These are phyloP conservation scores for crab-eating macaque (Macaca fascicularis) DNA, from an alignment of 2,113 vertebrate genomes.

Conservation along the genomic window T2T-MFA8v1.1 NC_088387.1:58934001-58934500, in stretches of 20 bases:
- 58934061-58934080: not conserved
- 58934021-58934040: not conserved
- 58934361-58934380: conserved; percentile 78
- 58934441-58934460: conserved; percentile 64
- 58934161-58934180: conserved; percentile 68
- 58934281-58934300: conserved; percentile 76
- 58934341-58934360: conserved; percentile 76
- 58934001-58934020: conserved; percentile 7
- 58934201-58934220: conserved; percentile 69
- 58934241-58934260: conserved; percentile 80
- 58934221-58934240: conserved; percentile 77
- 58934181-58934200: conserved; percentile 63
- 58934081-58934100: not conserved
- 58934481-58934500: conserved; percentile 52
- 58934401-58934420: conserved; percentile 66
- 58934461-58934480: conserved; percentile 61
- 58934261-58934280: conserved; percentile 81
- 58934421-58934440: conserved; percentile 65
- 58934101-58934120: conserved; percentile 17
- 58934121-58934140: conserved; percentile 33
- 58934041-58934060: not conserved
- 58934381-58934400: conserved; percentile 76
- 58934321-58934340: conserved; percentile 80
- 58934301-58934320: conserved; percentile 81
- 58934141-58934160: conserved; percentile 63